Conservation (phyloP, 2,113 vertebrate genomes). For the Cichladusa arquata region DNA sequence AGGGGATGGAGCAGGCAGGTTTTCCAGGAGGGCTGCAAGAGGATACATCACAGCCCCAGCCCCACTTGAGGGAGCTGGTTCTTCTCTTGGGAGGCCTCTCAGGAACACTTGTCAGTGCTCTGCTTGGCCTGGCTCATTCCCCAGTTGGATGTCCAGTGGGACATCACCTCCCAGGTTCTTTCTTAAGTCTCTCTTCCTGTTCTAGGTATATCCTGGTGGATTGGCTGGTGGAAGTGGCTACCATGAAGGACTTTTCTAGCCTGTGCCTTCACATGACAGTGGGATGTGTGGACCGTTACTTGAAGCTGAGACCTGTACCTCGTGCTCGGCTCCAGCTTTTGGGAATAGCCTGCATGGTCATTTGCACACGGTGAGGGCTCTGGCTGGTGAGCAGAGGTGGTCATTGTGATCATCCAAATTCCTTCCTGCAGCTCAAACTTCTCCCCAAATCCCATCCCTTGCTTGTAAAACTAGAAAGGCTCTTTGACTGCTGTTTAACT, state of each 20-base stretch:
- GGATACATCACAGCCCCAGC: not conserved
- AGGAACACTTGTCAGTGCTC: not conserved
- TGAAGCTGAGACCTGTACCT: constrained; percentile 83
- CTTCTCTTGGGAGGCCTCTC: not conserved
- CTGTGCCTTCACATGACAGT: constrained; percentile 92
- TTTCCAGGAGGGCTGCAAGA: not conserved
- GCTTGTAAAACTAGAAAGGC: not conserved
- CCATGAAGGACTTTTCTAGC: constrained; percentile 97
- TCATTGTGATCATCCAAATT: not conserved
- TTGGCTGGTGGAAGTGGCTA: constrained; percentile 96
- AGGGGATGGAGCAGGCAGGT: not conserved
- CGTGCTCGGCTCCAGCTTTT: constrained; percentile 89
- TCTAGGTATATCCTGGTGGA: constrained; percentile 94
- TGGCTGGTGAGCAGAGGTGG: not conserved
- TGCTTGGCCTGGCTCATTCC: not conserved
- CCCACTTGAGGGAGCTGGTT: not conserved
- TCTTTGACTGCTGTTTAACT: not conserved
- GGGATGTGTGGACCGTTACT: constrained; percentile 90
- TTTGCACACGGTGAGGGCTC: constrained; percentile 88
- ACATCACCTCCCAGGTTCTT: not conserved
- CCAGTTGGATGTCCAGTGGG: not conserved
- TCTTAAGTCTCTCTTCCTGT: not conserved
- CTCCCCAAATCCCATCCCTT: not conserved
- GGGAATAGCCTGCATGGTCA: constrained; percentile 98
- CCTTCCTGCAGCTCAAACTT: not conserved